Evolutionary conservation across 2,113 vertebrate species (phyloP), one percentile per base, ranked within the genome.

Genomic region (Suncus etruscus): DNA sequence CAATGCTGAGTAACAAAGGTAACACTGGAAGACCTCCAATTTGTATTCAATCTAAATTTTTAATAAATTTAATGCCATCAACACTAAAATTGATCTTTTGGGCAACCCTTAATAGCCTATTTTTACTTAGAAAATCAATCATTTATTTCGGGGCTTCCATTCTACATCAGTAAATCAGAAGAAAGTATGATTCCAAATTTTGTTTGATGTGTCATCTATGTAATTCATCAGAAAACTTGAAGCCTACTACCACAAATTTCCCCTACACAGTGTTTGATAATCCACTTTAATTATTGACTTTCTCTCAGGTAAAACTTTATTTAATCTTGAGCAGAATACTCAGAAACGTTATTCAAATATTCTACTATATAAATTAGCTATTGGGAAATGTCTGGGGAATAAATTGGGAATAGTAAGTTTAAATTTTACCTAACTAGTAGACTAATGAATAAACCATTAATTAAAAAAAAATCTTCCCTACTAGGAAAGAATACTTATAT

Each of bases 391-490:
- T 16, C 27, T 87, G 27, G 58, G 0, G 3, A 92, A 79, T 9
- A 90, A 85, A 95, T 69, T 83, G 91, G n/a, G 65, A 20, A 1
- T 79, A 68, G 9, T 50, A 76, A 90, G 95, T 2, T 90, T 61
- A 96, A 94, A 93, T 94, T 72, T 88, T n/a, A 95, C 69, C 76
- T 63, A 87, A 88, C 66, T 83, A 24, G n/a, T 83, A 58, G 3
- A 73, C 80, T 76, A 79, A 78, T 83, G 73, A 0, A 93, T 68
- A 91, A 96, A 79, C 74, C 91, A 95, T 87, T 88, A 93, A 96
- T 85, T 77, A 90, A 69, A 78, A 25, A 39, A 68, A 88, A 95
- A 88, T 95, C 3, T 73, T 83, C 0, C 68, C 11, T 74, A 39
- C n/a, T 92, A 86, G 72, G 31, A 81, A 86, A 75, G 61, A 31